These are phyloP conservation scores for Cyphomyrmex costatus DNA, from an alignment of 1,140 invertebrate genomes.

Conservation along the genomic window DNA sequence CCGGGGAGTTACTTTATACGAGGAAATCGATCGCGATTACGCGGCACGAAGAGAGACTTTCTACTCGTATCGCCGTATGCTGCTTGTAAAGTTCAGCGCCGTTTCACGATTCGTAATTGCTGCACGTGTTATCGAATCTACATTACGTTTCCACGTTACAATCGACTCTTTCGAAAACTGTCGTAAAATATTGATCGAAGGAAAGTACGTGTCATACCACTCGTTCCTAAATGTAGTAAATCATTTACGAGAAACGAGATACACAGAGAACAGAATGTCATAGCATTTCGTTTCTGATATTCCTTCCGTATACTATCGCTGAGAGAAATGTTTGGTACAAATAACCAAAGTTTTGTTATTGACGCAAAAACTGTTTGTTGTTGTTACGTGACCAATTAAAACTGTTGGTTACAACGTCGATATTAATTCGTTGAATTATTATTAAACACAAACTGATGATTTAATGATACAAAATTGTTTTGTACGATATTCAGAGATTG, in stretches of 20 bases:
- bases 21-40: slow-evolving; percentile 77
- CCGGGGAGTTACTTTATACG: slow-evolving; percentile 49
- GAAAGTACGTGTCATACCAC: background rate
- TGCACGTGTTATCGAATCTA: slow-evolving; percentile 45
- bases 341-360: too few species aligned
- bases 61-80: slow-evolving; percentile 64
- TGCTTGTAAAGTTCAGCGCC: slow-evolving; percentile 73
- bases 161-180: slow-evolving; percentile 27
- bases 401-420: too few species aligned
- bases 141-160: slow-evolving; percentile 37
- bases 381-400: too few species aligned
- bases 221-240: slow-evolving; percentile 11
- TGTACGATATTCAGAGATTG: too few species aligned
- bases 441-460: too few species aligned
- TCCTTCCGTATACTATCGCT: background rate
- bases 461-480: too few species aligned
- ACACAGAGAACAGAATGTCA: background rate
- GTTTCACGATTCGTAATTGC: slow-evolving; percentile 72
- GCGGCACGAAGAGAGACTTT: slow-evolving; percentile 73
- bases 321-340: too few species aligned
- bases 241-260: background rate
- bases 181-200: slow-evolving; percentile 8
- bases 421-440: too few species aligned
- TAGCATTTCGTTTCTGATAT: background rate
- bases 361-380: too few species aligned